Evolutionary conservation across 2,888 invertebrate genomes (phyloP), one percentile per base, ranked within the genome.

Genomic region (Euplexia lucipara): DNA sequence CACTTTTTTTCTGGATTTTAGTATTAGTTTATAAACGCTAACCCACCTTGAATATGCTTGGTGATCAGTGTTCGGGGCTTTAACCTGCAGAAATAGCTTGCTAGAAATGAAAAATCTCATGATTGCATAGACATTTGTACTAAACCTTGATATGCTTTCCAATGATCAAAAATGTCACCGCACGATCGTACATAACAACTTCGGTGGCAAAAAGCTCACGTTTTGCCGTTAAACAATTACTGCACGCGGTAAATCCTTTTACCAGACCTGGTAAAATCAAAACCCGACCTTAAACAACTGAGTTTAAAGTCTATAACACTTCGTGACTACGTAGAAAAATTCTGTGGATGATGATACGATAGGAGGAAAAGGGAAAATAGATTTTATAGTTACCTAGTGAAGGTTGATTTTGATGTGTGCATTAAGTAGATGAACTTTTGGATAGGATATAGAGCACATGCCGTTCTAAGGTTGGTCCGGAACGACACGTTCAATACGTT

Each of bases 361-460:
- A 0, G 7, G 8, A 1, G 7, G 0, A 14, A 16, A 16, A 32
- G 1, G 10, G 16, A 68, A 65, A 53, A 34, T 47, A 0, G 0
- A 35, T 49, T 45, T 34, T 57, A 7, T 41, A 0, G 0, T 0
- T 14, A 6, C 0, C 0, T 0, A 0, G 0, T 26, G 54, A 67
- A 34, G 56, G 56, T 67, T 49, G 20, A 0, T 66, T 70, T 70
- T 70, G 0, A 16, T 0, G 1, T 70, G 56, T 16, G 6, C 1
- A 8, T 2, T 35, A 14, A 8, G 1, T 14, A 65, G 75, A 83
- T 81, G 81, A 75, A 62, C 81, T 81, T 81, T 85, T 52, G 82
- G 85, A 85, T 86, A 82, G 62, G 78, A 87, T 83, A 73, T 85
- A 74, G 87, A 87, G 82, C 88, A 83, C 67, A 85, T 83, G 30